Base-by-base conservation (phyloP, 1,140 invertebrate genomes). In the Colletes gigas region DNA sequence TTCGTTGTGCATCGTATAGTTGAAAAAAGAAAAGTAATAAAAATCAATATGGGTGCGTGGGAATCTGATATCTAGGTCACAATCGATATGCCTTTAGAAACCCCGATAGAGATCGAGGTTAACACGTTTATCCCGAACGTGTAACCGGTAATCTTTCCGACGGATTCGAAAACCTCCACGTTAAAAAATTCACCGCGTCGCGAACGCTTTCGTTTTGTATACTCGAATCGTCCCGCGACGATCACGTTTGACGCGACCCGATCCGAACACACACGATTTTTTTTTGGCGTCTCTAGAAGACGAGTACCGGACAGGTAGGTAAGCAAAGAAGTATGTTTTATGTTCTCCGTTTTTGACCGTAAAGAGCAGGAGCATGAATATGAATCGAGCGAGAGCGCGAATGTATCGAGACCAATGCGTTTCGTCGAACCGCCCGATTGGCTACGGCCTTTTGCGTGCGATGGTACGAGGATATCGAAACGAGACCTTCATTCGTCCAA, bases 281-380 rank as follows among this genome's bases (percentile, higher is more conserved):
- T 30, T 30, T 72, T 62, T 52, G 52, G 41, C 57, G 44, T 50
- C 21, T 21, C 39, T 50, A 50, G 69, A 63, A n/a, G 41, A 59
- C 41, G 50, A 77, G 30, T 84, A 78, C 73, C 52, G 79, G 79
- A 19, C 84, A 85, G 84, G 83, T 85, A 85, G 83, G 83, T 85
- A 82, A 85, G 17, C 69, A 70, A 70, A 39, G 54, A 68, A 17
- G 30, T 14, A 52, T 19, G 17, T 30, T 54, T 78, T 55, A 55
- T 19, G 41, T 65, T 72, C 21, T 62, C 52, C 60, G 41, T 73
- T 73, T 21, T 12, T 7, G 4, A 68, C 68, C 54, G 63, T 50
- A 62, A 21, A 77, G 57, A 7, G 30, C 71, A 70, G 73, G 69
- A 82, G 69, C 74, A 85, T 69, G 79, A 85, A 73, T 76, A 17